Base-by-base conservation (phyloP, 1,140 invertebrate species). In the Myzus persicae region DNA sequence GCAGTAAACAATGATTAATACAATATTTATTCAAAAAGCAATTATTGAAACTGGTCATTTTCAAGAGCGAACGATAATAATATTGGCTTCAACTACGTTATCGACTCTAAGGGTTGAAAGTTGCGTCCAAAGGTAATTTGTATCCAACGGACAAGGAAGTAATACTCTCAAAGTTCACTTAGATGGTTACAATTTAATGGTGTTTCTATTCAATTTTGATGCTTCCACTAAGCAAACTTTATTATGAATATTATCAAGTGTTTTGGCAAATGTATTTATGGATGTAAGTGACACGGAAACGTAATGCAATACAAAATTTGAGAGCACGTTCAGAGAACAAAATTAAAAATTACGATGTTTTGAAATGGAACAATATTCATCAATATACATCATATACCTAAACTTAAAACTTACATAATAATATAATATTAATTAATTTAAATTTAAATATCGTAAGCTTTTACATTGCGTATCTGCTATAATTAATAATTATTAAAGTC, bases 1-100 rank as follows among this genome's bases (percentile, higher is more conserved):
- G 9, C 1, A 40, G 42, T 22, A n/a, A 42, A 22, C 2, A 46
- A 87, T 87, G 6, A n/a, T 67, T 67, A 67, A 67, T 76, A 76
- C 3, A 36, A 48, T 87, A 87, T 87, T n/a, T 87, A 87, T 87
- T 87, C 31, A n/a, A 87, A 87, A 87, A 18, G n/a, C n/a, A 87
- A 87, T 87, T 85, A 44, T 85, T 22, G 31, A 87, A 46, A 87
- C 26, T 20, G 44, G 31, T 48, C 31, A 87, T 87, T 87, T 46
- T 87, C 31, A 18, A 87, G 42, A n/a, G 26, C 46, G 31, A 48
- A 87, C 31, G 18, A 87, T 48, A 87, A 87, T 46, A 46, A 42
- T 22, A 51, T 76, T 76, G 9, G 44, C 44, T 40, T 42, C 31
- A 0, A 44, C 31, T 20, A 87, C n/a, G 44, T 87, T 87, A n/a